A percentile compares a stretch with the other conserved stretches of the same genome.
Conservation (phyloP, 2,888 invertebrate genomes). For the Drosophila imparisetae region DNA sequence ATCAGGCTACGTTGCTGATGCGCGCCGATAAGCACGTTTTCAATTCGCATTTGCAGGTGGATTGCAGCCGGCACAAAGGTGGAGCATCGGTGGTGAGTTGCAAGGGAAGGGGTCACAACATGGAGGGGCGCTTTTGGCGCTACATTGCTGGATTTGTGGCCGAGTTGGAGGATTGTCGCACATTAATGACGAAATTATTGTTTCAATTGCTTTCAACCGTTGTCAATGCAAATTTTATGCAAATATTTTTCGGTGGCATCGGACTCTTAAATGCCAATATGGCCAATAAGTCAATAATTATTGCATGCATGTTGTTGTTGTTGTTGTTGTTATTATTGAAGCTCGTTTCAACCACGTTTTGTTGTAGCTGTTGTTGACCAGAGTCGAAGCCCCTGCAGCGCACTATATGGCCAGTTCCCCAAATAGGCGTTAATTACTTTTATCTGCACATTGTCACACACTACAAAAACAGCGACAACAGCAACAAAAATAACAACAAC, state of each 20-base stretch:
- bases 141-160: neutral
- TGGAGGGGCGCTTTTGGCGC: conserved; percentile 1
- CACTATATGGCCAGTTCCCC: conserved; percentile 51
- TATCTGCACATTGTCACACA: conserved; percentile 68
- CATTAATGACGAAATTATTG: conserved; percentile 82
- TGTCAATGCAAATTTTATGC: conserved; percentile 81
- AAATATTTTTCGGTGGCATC: conserved; percentile 65
- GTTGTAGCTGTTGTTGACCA: conserved; percentile 37
- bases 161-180: conserved; percentile 60
- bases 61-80: conserved; percentile 4
- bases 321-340: conserved; percentile 22
- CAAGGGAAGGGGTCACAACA: conserved; percentile 7
- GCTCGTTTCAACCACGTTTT: conserved; percentile 18
- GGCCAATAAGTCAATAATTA: conserved; percentile 82
- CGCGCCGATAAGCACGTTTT: conserved; percentile 78
- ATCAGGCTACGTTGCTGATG: conserved; percentile 66
- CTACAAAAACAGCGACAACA: conserved; percentile 29
- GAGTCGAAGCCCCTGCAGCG: neutral
- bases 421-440: conserved; percentile 80
- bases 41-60: conserved; percentile 68
- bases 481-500: conserved; percentile 18
- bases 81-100: neutral
- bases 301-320: conserved; percentile 31
- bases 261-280: conserved; percentile 72
- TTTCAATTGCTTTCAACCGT: conserved; percentile 81